Conservation (phyloP, 2,113 vertebrate genomes). For the Oryzias celebensis region DNA sequence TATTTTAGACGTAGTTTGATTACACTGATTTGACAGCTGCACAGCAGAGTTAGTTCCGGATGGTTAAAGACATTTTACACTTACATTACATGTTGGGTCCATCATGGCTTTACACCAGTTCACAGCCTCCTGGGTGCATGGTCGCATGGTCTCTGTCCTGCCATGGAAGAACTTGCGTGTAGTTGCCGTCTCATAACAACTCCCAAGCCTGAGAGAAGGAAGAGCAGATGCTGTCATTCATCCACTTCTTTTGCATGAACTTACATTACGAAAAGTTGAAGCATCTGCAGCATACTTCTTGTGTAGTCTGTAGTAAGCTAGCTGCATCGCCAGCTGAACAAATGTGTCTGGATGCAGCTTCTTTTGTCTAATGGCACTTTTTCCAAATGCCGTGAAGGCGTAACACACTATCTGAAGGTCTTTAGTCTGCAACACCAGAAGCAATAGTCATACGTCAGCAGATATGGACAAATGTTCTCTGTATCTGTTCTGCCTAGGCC, state of each 20-base stretch:
- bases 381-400: slow-evolving; percentile 89
- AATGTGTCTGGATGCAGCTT: slow-evolving; percentile 92
- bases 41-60: too few relatives aligned
- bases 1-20: too few relatives aligned
- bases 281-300: slow-evolving; percentile 73
- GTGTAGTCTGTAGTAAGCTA: slow-evolving; percentile 86
- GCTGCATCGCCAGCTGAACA: slow-evolving; percentile 91
- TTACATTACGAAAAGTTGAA: neutral
- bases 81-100: slow-evolving; percentile 78
- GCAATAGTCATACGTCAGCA: neutral
- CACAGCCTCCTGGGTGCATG: slow-evolving; percentile 87
- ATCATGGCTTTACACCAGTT: slow-evolving; percentile 89
- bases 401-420: slow-evolving; percentile 83
- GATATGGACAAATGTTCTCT: neutral
- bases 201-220: slow-evolving; percentile 79
- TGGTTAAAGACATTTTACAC: slow-evolving; percentile 23
- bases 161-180: slow-evolving; percentile 93
- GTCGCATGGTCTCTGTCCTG: slow-evolving; percentile 91
- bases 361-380: slow-evolving; percentile 82
- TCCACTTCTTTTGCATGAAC: neutral
- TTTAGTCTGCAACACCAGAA: slow-evolving; percentile 71
- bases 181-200: slow-evolving; percentile 94
- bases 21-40: too few relatives aligned
- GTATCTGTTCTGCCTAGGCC: neutral
- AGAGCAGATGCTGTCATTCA: slow-evolving; percentile 11